A percentile compares a stretch with the other conserved stretches of the same genome.
Conservation (phyloP, 2,888 invertebrate genomes). For the Phaonia tiefii region DNA sequence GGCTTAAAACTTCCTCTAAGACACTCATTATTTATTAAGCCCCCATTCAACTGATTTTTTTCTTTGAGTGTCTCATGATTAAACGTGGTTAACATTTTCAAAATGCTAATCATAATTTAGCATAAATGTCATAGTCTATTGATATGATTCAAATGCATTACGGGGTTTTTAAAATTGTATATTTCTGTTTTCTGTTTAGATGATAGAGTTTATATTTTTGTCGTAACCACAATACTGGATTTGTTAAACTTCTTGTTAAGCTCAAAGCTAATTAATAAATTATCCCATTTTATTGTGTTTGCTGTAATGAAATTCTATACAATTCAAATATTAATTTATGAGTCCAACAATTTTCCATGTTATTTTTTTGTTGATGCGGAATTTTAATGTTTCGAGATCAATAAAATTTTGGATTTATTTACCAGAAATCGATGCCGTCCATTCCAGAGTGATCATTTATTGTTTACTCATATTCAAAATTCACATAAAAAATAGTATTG, state of each 20-base stretch:
- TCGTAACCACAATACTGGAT: no score
- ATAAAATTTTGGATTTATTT: background rate
- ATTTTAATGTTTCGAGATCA: background rate
- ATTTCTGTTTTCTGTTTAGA: no score
- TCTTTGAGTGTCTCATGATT: background rate
- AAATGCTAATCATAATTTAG: background rate
- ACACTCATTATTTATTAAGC: no score
- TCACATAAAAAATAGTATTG: background rate
- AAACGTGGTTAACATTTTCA: background rate
- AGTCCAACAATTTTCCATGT: background rate
- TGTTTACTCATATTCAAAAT: slow-evolving; percentile 6
- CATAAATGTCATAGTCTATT: slow-evolving; percentile 5
- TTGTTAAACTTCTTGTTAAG: background rate
- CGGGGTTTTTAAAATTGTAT: background rate
- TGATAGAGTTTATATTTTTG: no score
- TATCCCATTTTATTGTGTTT: background rate
- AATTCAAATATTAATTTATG: slow-evolving; percentile 1
- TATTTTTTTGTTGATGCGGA: background rate
- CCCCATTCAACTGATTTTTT: no score
- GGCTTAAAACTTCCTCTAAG: no score
- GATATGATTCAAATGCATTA: slow-evolving; percentile 11
- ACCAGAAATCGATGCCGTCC: background rate
- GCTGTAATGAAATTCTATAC: background rate
- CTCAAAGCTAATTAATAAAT: slow-evolving; percentile 20
- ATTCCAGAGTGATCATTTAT: background rate